Conservation (phyloP, 1,140 invertebrate genomes). For the Ceratitis capitata region DNA sequence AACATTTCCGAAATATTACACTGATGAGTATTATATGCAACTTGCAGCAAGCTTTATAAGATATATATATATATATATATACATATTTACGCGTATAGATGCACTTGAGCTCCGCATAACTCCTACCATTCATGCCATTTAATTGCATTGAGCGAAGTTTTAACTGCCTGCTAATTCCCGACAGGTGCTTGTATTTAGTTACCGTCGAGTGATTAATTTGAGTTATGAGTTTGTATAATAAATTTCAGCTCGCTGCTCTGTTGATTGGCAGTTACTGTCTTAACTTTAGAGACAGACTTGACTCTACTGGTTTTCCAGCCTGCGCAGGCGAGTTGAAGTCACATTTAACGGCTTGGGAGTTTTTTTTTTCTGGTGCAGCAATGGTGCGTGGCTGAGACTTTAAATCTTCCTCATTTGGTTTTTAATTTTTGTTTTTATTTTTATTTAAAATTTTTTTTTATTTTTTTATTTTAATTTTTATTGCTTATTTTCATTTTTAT, state of each 20-base stretch:
- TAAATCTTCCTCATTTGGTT: not conserved
- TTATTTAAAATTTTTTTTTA: not conserved
- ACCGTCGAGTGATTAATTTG: constrained; percentile 42
- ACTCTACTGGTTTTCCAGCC: not conserved
- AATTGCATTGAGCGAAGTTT: constrained; percentile 22
- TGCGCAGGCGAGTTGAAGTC: not conserved
- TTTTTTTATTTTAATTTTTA: not conserved
- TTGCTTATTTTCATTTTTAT: constrained; percentile 30
- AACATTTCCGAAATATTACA: not conserved
- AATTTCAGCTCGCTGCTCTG: not conserved
- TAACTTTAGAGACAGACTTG: not conserved
- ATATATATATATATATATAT: not conserved
- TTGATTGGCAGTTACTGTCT: constrained; percentile 4
- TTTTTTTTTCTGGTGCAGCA: not conserved
- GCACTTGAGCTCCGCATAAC: not conserved
- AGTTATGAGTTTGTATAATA: constrained; percentile 42
- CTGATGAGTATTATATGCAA: too few relatives aligned
- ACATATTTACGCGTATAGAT: not conserved
- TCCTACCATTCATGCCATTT: constrained; percentile 23
- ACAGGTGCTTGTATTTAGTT: constrained; percentile 39
- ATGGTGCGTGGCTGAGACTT: too few relatives aligned
- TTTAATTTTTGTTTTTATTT: not conserved
- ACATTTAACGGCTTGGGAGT: not conserved
- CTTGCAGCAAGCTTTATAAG: too few relatives aligned
- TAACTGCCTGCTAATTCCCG: constrained; percentile 39